A percentile compares a stretch with the other conserved stretches of the same genome.
Evolutionary conservation across 1,140 invertebrate genomes (phyloP).

Genomic region (Formica exsecta): DNA sequence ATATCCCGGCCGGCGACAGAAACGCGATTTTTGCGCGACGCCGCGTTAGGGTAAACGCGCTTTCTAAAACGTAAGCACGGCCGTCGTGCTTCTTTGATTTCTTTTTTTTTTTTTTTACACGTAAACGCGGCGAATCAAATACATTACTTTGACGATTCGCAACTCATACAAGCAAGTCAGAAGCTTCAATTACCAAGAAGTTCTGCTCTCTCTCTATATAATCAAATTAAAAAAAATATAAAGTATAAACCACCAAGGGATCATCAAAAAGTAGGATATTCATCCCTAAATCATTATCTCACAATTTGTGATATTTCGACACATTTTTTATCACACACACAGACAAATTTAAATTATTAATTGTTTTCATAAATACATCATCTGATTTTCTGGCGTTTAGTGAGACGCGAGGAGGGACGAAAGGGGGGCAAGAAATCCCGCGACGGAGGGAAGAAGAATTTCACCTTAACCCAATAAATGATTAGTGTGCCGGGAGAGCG

Average conservation of each 20-base stretch:
- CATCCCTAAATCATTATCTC: neutral
- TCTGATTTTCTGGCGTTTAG: neutral
- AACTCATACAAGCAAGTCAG: neutral
- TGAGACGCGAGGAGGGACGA: neutral
- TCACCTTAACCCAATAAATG: constrained; percentile 78
- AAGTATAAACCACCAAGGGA: neutral
- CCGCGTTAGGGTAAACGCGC: constrained; percentile 44
- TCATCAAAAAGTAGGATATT: neutral
- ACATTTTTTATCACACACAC: neutral
- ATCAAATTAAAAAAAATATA: neutral
- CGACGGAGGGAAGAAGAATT: constrained; percentile 51
- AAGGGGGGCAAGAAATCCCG: neutral
- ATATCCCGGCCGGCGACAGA: constrained; percentile 65
- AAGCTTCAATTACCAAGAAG: neutral
- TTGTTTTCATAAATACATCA: neutral
- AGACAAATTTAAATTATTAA: neutral
- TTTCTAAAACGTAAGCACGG: constrained; percentile 38
- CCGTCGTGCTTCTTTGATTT: neutral
- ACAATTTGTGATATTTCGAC: neutral
- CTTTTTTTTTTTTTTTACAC: too few relatives aligned
- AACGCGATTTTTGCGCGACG: constrained; percentile 54
- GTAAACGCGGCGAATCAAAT: neutral
- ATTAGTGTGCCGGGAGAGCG: constrained; percentile 67
- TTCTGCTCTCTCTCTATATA: too few relatives aligned
- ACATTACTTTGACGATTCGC: neutral